Conservation (phyloP, 2,797 vertebrate genomes). For the Sebastes jordani region DNA sequence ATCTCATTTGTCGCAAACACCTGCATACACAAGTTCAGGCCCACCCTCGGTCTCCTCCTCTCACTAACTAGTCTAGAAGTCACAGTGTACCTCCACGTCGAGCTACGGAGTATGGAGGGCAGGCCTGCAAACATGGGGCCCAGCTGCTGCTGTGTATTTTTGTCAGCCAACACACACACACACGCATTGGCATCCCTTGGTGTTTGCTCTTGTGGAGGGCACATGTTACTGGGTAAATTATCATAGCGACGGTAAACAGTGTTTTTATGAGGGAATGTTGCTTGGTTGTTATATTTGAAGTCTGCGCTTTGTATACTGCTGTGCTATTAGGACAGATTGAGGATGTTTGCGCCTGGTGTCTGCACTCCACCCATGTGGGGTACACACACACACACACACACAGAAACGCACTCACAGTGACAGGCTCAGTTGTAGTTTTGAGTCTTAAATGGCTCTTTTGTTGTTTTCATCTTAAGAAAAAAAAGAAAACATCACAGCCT, state of each 20-base stretch:
- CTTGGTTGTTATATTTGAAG: constrained; percentile 71
- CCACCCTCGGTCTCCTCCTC: constrained; percentile 71
- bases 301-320: constrained; percentile 70
- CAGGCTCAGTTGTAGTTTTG: constrained; percentile 61
- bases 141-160: constrained; percentile 80
- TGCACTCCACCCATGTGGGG: constrained; percentile 73
- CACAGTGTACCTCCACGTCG: constrained; percentile 76
- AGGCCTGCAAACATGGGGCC: constrained; percentile 74
- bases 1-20: constrained; percentile 79
- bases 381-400: constrained; percentile 50
- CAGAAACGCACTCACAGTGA: constrained; percentile 38
- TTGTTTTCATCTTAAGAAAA: constrained; percentile 63
- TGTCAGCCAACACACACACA: constrained; percentile 73
- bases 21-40: constrained; percentile 74
- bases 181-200: constrained; percentile 64
- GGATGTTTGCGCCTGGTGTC: constrained; percentile 81
- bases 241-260: constrained; percentile 80
- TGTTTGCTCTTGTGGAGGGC: constrained; percentile 79
- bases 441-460: constrained; percentile 70
- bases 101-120: constrained; percentile 71
- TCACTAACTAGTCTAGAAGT: constrained; percentile 74
- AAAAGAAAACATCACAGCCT: constrained; percentile 54
- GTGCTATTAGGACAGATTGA: constrained; percentile 80
- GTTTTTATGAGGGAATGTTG: constrained; percentile 74
- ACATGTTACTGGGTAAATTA: constrained; percentile 83